Percentiles rank a stretch among this genome's conserved stretches.
phyloP scores from a whole-genome alignment of 2,113 vertebrate genomes.

The Plestiodon gilberti region DNA sequence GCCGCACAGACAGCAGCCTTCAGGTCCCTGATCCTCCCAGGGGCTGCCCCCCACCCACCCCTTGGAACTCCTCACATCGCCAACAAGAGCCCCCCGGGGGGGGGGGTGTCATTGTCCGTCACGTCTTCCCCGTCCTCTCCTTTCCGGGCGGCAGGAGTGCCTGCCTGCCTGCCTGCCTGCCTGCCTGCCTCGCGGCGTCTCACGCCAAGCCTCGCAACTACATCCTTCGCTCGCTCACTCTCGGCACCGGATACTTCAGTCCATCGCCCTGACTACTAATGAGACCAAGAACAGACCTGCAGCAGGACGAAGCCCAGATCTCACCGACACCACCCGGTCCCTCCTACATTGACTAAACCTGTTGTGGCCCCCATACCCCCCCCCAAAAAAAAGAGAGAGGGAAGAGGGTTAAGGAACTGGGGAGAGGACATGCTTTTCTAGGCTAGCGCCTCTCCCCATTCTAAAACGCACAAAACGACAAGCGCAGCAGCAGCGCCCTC shows the following conservation, averaged over 20 bases:
- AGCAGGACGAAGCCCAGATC: conserved; percentile 18
- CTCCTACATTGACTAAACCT: too few relatives aligned
- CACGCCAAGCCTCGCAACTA: conserved; percentile 48
- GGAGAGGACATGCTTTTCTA: not conserved
- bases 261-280: conserved; percentile 62
- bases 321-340: not conserved
- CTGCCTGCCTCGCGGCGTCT: not conserved
- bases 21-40: too few relatives aligned
- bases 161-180: not conserved
- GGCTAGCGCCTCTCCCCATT: conserved; percentile 28
- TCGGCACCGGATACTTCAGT: conserved; percentile 31
- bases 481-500: conserved; percentile 5
- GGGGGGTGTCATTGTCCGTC: not conserved
- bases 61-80: conserved; percentile 60
- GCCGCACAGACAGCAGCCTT: not conserved
- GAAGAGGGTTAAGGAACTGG: not conserved
- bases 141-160: not conserved
- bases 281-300: conserved; percentile 53
- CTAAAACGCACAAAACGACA: conserved; percentile 47
- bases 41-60: not conserved
- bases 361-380: too few relatives aligned
- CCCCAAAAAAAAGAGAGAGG: not conserved
- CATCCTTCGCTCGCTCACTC: conserved; percentile 26
- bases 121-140: not conserved
- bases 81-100: too few relatives aligned